phyloP scores from a whole-genome alignment of 2,888 invertebrate species.

The Lochmaea capreae region DNA sequence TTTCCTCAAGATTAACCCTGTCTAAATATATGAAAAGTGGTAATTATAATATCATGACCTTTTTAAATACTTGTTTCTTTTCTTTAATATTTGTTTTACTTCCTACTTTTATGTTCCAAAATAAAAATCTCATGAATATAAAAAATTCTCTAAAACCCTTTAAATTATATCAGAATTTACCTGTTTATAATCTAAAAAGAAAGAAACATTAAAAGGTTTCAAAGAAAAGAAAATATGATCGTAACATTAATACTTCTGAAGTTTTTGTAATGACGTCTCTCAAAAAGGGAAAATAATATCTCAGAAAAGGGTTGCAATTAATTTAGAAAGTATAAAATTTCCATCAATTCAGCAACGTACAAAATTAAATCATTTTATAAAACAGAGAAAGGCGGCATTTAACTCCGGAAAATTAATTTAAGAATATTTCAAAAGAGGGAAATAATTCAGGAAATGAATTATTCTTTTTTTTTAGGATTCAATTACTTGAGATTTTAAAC shows the following conservation, averaged over 20 bases:
- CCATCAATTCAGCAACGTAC: constrained; percentile 28
- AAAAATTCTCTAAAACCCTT: constrained; percentile 6
- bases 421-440: constrained; percentile 9
- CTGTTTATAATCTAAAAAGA: constrained; percentile 16
- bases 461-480: not conserved
- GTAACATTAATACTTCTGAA: constrained; percentile 30
- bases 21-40: too few species aligned
- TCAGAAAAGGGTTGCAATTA: constrained; percentile 31
- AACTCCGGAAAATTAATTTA: constrained; percentile 24
- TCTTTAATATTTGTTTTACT: not conserved
- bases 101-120: not conserved
- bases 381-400: constrained; percentile 25
- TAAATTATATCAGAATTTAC: constrained; percentile 17
- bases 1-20: too few species aligned
- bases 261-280: constrained; percentile 31
- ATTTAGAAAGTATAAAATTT: constrained; percentile 32
- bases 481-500: too few species aligned
- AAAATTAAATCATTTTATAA: constrained; percentile 31
- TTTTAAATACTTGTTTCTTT: too few species aligned
- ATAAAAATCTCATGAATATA: not conserved
- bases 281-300: constrained; percentile 33
- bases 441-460: constrained; percentile 13
- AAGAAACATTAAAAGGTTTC: constrained; percentile 17
- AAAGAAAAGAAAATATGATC: constrained; percentile 20
- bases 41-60: too few species aligned